Evolutionary conservation across 2,113 vertebrate species (phyloP).

Genomic region (Anarhynchus alexandrinus): DNA sequence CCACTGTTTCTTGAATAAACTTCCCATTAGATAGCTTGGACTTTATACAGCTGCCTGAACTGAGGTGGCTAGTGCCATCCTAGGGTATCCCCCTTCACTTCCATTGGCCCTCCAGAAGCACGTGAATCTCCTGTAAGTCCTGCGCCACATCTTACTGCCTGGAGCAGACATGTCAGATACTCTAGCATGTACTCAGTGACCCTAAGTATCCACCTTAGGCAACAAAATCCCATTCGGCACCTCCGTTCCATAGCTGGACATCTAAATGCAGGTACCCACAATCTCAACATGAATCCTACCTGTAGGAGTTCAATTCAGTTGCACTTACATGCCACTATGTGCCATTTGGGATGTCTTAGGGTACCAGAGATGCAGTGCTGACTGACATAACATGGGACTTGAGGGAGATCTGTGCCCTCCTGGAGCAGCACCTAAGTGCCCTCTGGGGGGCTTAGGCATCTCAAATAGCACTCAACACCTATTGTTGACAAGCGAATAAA

Average conservation of each 20-base stretch:
- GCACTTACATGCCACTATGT: neutral
- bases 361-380: fast-evolving
- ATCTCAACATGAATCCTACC: neutral
- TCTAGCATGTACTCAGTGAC: neutral
- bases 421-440: neutral
- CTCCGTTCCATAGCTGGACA: neutral
- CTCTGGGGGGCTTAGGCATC: neutral
- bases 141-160: neutral
- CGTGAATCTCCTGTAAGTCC: neutral
- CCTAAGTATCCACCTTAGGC: fast-evolving
- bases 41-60: neutral
- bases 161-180: neutral
- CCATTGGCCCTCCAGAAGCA: neutral
- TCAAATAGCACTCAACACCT: neutral
- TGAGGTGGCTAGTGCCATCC: neutral
- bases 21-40: neutral
- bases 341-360: neutral
- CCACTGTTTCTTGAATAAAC: constrained; percentile 15
- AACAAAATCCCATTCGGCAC: neutral
- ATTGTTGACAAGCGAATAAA: neutral
- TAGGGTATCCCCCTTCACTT: neutral
- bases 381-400: neutral
- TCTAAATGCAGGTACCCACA: neutral
- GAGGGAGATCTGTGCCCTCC: neutral
- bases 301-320: neutral